Percentiles rank a stretch among this genome's conserved stretches.
Evolutionary conservation across 2,888 invertebrate species (phyloP).

Genomic region (Thera britannica): DNA sequence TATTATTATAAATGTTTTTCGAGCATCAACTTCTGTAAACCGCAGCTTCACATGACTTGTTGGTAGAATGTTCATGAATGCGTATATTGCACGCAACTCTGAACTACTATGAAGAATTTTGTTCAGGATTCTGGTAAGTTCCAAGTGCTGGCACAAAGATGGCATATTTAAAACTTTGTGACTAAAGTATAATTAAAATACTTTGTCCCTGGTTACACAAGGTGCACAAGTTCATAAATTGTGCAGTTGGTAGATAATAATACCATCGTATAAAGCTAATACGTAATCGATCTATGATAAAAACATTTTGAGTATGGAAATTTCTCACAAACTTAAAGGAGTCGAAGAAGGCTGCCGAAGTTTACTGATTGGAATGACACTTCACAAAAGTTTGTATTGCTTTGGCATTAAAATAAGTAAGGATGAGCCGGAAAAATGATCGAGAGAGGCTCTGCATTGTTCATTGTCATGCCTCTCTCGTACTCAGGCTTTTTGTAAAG

Average conservation of each 20-base stretch:
- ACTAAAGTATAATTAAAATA: background rate
- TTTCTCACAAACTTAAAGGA: constrained; percentile 36
- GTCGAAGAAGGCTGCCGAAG: constrained; percentile 42
- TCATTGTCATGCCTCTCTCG: constrained; percentile 42
- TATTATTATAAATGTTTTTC: constrained; percentile 11
- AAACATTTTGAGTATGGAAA: constrained; percentile 1
- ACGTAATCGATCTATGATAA: background rate
- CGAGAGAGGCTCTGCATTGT: constrained; percentile 34
- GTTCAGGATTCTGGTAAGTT: background rate
- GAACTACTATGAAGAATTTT: background rate
- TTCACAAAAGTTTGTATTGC: constrained; percentile 54
- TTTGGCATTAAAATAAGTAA: constrained; percentile 48
- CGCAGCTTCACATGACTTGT: background rate
- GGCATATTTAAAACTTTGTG: background rate
- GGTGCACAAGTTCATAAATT: background rate
- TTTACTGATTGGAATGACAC: constrained; percentile 53
- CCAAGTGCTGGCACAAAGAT: background rate
- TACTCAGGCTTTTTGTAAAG: constrained; percentile 17
- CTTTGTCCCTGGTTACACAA: background rate
- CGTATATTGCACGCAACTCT: constrained; percentile 1
- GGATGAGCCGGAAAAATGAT: constrained; percentile 43
- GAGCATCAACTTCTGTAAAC: constrained; percentile 12
- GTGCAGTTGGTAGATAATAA: too few relatives aligned
- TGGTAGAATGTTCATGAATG: constrained; percentile 4
- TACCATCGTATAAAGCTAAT: background rate